Evolutionary conservation across 2,113 vertebrate species (phyloP), one percentile per base, ranked within the genome.

Genomic region (Cercocebus atys): DNA sequence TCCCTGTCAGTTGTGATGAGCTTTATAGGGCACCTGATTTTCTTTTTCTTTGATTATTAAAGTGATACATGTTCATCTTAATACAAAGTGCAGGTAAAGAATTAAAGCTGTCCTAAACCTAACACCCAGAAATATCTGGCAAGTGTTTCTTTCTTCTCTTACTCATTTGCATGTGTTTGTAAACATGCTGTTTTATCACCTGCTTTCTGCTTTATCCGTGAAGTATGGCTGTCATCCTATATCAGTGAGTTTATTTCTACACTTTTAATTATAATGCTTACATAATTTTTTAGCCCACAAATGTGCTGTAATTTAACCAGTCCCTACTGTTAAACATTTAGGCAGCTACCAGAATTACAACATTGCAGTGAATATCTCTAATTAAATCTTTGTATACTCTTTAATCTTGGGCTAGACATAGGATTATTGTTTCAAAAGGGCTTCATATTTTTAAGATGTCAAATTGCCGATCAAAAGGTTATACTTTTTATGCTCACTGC

Each of bases 181-280:
- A 40, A 80, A 73, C 17, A 18, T 57, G 64, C 25, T 85, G 0
- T 76, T 93, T 59, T 81, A 30, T 50, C 23, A 45, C 22, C 35
- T 82, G 12, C 72, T 72, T 75, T 96, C 92, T 81, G 55, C 47
- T 57, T 89, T 38, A 30, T 82, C 40, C 38, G 1, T 81, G 23
- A 82, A 64, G 38, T 87, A 12, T 23, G 38, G 16, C 18, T 79
- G 4, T 47, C 25, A 27, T 64, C 95, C 22, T 35, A 25, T 59
- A 81, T 70, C 32, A 82, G 43, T 61, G 57, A 40, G 30, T 64
- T 2, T 72, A 18, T 72, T 88, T 93, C 55, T 72, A 8, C 32
- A 88, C 27, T 64, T 25, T 61, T 93, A 59, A 78, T 61, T 90
- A 75, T 83, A 82, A 40, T 94, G n/a, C 72, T 96, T 75, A 40